A percentile compares a stretch with the other conserved stretches of the same genome.
Conservation (phyloP, 1,140 invertebrate genomes). For the Delia radicum region DNA sequence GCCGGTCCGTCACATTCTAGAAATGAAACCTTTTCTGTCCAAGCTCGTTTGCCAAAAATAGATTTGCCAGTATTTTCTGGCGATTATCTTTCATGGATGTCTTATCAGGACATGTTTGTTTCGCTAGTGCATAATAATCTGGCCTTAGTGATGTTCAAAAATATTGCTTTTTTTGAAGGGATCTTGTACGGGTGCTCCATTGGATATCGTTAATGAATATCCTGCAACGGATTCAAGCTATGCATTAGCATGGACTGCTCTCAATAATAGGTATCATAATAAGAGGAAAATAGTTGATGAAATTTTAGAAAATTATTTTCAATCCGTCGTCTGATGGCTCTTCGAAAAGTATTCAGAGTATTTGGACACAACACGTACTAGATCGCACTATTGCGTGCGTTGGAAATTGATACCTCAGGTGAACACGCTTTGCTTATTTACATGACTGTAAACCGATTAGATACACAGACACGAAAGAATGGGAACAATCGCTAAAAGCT, state of each 20-base stretch:
- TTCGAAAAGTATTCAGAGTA: background rate
- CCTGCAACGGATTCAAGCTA: background rate
- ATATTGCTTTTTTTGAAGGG: background rate
- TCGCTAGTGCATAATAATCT: slow-evolving; percentile 12
- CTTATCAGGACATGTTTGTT: slow-evolving; percentile 4
- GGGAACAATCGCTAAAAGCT: slow-evolving; percentile 10
- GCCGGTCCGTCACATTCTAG: too few relatives aligned
- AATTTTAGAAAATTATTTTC: background rate
- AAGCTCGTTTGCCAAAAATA: slow-evolving; percentile 2
- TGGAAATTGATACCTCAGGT: background rate
- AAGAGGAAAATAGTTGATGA: slow-evolving; percentile 1
- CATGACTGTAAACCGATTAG: background rate
- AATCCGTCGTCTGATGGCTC: background rate
- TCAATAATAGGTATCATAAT: background rate
- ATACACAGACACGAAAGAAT: background rate
- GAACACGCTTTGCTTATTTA: background rate
- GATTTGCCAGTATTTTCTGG: background rate
- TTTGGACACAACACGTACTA: background rate
- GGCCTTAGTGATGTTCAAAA: background rate
- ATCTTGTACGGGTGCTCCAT: background rate
- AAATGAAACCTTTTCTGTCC: background rate
- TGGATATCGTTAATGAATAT: slow-evolving; percentile 9
- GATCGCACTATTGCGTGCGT: background rate
- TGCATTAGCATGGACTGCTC: background rate
- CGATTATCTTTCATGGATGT: background rate